Conservation (phyloP, 2,888 invertebrate species). For the Drosophila pegasa region DNA sequence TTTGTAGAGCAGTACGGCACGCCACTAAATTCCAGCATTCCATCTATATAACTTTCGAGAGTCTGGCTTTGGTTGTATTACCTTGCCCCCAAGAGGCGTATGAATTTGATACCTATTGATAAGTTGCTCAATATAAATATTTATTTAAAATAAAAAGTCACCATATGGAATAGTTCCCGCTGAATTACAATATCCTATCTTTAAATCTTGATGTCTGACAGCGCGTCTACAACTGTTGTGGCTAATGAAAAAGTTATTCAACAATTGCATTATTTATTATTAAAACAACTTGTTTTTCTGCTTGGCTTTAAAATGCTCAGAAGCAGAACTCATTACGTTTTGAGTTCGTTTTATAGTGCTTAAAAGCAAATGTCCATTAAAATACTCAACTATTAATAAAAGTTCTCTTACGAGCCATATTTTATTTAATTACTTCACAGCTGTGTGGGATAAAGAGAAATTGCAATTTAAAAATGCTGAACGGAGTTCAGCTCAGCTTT, state of each 20-base stretch:
- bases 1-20: no score
- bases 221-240: neutral
- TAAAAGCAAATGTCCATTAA: neutral
- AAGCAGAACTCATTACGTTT: neutral
- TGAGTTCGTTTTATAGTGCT: no score
- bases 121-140: no score
- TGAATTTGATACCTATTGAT: no score
- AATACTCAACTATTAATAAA: neutral
- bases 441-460: neutral
- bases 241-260: neutral
- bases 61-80: no score
- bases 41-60: no score
- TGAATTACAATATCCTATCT: no score
- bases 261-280: neutral
- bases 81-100: no score
- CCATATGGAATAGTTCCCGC: no score
- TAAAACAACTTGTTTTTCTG: neutral
- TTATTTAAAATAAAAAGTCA: no score
- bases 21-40: no score
- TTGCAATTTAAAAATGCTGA: neutral
- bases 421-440: conserved; percentile 1
- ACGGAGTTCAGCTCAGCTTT: neutral
- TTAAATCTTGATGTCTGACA: neutral
- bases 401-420: neutral
- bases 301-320: neutral